Evolutionary conservation across 1,140 invertebrate species (phyloP).

Genomic region (Megalopta genalis): DNA sequence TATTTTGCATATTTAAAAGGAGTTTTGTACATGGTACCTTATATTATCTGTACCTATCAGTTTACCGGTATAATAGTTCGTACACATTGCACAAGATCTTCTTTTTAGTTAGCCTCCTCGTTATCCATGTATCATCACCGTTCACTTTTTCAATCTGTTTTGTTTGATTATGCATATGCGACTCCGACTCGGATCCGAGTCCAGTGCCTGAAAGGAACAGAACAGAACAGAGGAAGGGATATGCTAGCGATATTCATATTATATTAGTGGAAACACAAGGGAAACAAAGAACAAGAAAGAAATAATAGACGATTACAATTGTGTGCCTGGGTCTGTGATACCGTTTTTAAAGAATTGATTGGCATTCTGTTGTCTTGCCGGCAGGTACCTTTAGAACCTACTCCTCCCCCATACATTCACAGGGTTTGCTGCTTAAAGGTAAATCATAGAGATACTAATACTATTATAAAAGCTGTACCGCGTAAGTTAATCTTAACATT

Average conservation of each 20-base stretch:
- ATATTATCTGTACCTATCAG: slow-evolving; percentile 49
- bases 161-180: background rate
- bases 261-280: background rate
- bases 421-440: slow-evolving; percentile 75
- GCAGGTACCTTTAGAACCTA: slow-evolving; percentile 77
- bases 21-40: slow-evolving; percentile 48
- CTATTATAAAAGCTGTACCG: slow-evolving; percentile 62
- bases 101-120: background rate
- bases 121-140: background rate
- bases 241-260: too few relatives aligned
- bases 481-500: slow-evolving; percentile 49
- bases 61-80: slow-evolving; percentile 13
- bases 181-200: background rate
- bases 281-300: background rate
- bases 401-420: slow-evolving; percentile 76
- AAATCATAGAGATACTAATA: slow-evolving; percentile 75
- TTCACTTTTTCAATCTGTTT: background rate
- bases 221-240: too few relatives aligned
- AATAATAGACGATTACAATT: slow-evolving; percentile 42
- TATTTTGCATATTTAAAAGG: slow-evolving; percentile 59
- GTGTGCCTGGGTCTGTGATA: slow-evolving; percentile 41
- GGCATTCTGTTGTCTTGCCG: slow-evolving; percentile 76
- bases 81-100: slow-evolving; percentile 26
- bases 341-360: slow-evolving; percentile 69
- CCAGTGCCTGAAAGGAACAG: background rate